Evolutionary conservation across 2,113 vertebrate genomes (phyloP).

Genomic region (Phalacrocorax aristotelis): DNA sequence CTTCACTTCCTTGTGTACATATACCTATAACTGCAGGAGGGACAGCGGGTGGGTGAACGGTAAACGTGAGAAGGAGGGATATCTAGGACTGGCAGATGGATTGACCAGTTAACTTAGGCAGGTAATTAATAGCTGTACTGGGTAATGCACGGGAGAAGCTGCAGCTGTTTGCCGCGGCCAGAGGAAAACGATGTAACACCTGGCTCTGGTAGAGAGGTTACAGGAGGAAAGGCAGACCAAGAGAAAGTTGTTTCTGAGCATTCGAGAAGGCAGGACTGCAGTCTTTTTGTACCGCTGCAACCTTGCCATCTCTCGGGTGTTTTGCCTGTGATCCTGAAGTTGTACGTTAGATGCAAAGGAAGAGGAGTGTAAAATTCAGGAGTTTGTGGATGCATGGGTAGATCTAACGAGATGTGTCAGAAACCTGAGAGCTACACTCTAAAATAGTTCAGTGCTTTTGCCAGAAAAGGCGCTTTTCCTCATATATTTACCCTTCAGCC

Average conservation of each 20-base stretch:
- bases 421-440: background rate
- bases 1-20: background rate
- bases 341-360: background rate
- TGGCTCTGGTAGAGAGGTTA: background rate
- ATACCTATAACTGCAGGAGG: background rate
- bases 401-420: background rate
- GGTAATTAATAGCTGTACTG: background rate
- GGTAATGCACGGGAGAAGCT: background rate
- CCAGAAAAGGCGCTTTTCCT: background rate
- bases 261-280: background rate
- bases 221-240: background rate
- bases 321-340: background rate
- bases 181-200: background rate
- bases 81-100: background rate
- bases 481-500: background rate
- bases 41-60: background rate
- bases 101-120: background rate
- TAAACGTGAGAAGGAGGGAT: background rate
- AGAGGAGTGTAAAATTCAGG: background rate
- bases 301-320: background rate
- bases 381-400: fast-evolving
- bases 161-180: background rate
- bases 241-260: background rate
- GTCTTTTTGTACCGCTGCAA: background rate
- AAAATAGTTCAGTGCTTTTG: background rate